A percentile compares a stretch with the other conserved stretches of the same genome.
Evolutionary conservation across 1,140 invertebrate genomes (phyloP).

Genomic region (Odontomachus brunneus): DNA sequence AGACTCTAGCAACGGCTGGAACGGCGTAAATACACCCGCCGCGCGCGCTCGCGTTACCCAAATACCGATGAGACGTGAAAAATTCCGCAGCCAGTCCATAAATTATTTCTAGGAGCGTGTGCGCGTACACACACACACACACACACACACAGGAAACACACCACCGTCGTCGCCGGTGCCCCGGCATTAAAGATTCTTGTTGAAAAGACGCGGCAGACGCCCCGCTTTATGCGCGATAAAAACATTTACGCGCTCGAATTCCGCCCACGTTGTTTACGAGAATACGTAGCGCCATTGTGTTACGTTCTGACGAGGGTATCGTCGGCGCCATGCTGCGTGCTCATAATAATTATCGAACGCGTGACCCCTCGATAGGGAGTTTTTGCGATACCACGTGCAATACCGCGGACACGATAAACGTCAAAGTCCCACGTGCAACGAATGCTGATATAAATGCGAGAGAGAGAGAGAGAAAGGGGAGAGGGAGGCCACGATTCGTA

Average conservation of each 20-base stretch:
- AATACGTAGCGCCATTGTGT: slow-evolving; percentile 26
- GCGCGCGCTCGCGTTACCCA: neutral
- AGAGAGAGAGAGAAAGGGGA: neutral
- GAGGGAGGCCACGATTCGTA: neutral
- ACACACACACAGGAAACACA: no score
- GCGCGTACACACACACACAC: neutral
- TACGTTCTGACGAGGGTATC: slow-evolving; percentile 33
- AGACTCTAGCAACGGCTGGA: neutral
- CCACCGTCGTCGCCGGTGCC: neutral
- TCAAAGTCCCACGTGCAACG: slow-evolving; percentile 28
- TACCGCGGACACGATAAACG: neutral
- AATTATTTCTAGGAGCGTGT: slow-evolving; percentile 14
- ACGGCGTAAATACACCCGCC: neutral
- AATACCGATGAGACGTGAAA: slow-evolving; percentile 22
- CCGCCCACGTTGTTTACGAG: slow-evolving; percentile 53
- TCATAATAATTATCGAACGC: slow-evolving; percentile 57
- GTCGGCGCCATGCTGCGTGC: slow-evolving; percentile 27
- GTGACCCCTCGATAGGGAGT: neutral
- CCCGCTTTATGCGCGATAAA: slow-evolving; percentile 50
- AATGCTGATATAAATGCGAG: slow-evolving; percentile 15
- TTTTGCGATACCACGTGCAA: slow-evolving; percentile 20
- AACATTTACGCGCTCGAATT: slow-evolving; percentile 51
- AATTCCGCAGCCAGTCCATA: slow-evolving; percentile 17
- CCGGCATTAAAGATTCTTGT: slow-evolving; percentile 22
- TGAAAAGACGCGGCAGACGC: slow-evolving; percentile 30